Base-by-base conservation (phyloP, 1,140 invertebrate species). In the Portunus trituberculatus region DNA sequence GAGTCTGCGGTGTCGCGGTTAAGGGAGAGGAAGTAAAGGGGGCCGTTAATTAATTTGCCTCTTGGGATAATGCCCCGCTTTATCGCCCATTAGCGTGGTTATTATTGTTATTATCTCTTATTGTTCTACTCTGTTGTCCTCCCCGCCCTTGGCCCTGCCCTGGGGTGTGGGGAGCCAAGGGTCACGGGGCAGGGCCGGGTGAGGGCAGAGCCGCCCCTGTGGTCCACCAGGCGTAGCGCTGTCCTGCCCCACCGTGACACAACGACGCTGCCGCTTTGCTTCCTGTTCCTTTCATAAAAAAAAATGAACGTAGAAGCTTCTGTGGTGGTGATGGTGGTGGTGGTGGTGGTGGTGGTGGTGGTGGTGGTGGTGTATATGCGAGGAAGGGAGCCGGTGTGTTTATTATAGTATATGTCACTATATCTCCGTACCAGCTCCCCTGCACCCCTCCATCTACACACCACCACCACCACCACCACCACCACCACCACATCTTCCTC, bases 41-140 rank as follows among this genome's bases (percentile, higher is more conserved):
- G 67, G 67, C 67, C 25, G n/a, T n/a, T 76, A 76, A 76, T 76
- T 76, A 76, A 76, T 76, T 76, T 76, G 20, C 67, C 67, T n/a
- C 67, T 76, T 76, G 4, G 25, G 67, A 76, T 76, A 76, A 76
- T 76, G 67, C n/a, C 20, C 25, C 67, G 67, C 67, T 76, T 76
- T 76, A 76, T 76, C 67, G 67, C n/a, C 67, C 67, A 76, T 76
- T 76, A 76, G 67, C n/a, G 67, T 76, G 67, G 67, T 76, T 76
- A 76, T 76, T 76, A 76, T 76, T n/a, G 67, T 76, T 76, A 76
- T 76, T 76, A 76, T 76, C 67, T 76, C 67, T 59, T 59, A 76
- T 76, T 76, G 67, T 76, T 76, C 67, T 76, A n/a, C 67, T 25
- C 67, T 76, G 20, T n/a, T 76, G 67, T 76, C 67, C 67, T 76